A percentile compares a stretch with the other conserved stretches of the same genome.
Conservation (phyloP, 2,888 invertebrate genomes). For the Lasioglossum zephyrum region DNA sequence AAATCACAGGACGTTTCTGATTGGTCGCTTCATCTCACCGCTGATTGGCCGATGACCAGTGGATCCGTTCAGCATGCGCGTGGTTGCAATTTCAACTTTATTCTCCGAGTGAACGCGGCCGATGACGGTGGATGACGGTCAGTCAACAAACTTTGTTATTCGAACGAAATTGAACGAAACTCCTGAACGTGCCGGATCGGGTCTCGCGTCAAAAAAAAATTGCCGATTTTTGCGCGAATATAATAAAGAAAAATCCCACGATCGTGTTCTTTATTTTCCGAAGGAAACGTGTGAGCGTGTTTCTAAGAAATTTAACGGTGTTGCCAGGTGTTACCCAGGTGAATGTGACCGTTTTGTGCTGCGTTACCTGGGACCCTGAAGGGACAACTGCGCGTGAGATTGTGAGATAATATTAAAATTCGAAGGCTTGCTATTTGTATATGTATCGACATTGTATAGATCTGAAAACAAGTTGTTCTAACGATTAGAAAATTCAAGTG, state of each 20-base stretch:
- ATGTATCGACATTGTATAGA: background rate
- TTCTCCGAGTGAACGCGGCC: conserved; percentile 71
- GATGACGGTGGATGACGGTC: conserved; percentile 48
- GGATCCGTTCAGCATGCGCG: conserved; percentile 61
- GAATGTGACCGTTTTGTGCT: conserved; percentile 70
- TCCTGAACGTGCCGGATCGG: conserved; percentile 42
- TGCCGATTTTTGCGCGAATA: background rate
- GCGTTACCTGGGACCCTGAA: conserved; percentile 62
- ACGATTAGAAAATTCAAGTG: background rate
- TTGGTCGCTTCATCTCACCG: conserved; percentile 18
- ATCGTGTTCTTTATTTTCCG: background rate
- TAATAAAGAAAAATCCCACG: background rate
- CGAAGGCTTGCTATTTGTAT: background rate
- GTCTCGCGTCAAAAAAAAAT: conserved; percentile 34
- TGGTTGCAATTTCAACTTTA: conserved; percentile 73
- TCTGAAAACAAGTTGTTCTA: background rate
- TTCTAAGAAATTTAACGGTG: conserved; percentile 54
- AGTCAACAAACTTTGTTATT: conserved; percentile 64
- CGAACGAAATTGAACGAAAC: conserved; percentile 62
- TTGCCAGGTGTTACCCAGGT: conserved; percentile 74
- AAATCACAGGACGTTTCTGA: conserved; percentile 7
- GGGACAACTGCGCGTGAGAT: conserved; percentile 33
- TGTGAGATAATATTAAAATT: conserved; percentile 24
- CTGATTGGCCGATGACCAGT: conserved; percentile 44
- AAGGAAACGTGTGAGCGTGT: conserved; percentile 11